Conservation (phyloP, 2,888 invertebrate genomes). For the Trissonchulus latispiculum region DNA sequence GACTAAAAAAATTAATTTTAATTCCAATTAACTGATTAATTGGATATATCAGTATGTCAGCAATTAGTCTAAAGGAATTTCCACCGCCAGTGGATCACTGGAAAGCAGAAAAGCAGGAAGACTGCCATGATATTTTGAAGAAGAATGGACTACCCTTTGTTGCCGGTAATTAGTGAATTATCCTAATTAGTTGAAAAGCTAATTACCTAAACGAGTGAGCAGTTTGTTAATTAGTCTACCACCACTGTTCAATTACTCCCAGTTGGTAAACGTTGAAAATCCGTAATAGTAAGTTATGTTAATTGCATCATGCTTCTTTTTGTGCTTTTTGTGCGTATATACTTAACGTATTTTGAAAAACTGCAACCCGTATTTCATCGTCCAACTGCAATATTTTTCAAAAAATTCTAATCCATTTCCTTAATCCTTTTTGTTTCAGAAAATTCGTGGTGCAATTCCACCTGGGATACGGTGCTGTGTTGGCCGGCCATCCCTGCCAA, state of each 20-base stretch:
- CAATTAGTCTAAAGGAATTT: not conserved
- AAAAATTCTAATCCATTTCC: not conserved
- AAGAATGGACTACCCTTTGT: not conserved
- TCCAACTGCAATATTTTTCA: no score
- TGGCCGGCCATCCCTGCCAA: conserved; percentile 73
- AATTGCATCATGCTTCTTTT: no score
- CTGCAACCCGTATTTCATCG: no score
- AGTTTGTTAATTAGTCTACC: no score
- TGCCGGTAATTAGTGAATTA: not conserved
- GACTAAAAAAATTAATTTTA: no score
- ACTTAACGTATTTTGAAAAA: no score
- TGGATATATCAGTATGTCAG: not conserved
- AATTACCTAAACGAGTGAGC: no score
- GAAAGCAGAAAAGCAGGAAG: not conserved
- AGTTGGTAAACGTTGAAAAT: no score
- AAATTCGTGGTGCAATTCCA: conserved; percentile 49
- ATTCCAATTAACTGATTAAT: no score
- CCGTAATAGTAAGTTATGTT: not conserved
- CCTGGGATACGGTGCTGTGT: conserved; percentile 70
- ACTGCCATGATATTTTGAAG: not conserved
- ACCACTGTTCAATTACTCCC: no score
- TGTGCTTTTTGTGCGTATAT: no score
- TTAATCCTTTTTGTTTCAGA: conserved; percentile 8
- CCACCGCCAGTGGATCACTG: not conserved
- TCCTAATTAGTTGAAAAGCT: not conserved